Conservation (phyloP, 2,113 vertebrate genomes). For the Bombycilla garrulus region DNA sequence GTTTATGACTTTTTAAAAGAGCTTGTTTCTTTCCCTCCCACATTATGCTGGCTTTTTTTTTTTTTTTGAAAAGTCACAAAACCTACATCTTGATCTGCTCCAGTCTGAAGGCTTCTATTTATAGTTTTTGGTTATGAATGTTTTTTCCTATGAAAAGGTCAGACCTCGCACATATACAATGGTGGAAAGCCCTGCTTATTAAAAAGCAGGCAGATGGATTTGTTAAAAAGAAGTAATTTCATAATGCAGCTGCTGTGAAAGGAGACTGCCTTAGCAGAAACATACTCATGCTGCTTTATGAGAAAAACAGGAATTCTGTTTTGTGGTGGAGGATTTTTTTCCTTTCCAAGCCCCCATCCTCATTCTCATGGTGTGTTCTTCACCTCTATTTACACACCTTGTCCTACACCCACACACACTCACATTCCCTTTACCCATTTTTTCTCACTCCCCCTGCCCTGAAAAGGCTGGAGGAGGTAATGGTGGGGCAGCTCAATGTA, state of each 20-base stretch:
- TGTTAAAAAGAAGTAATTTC: slow-evolving; percentile 63
- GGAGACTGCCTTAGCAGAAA: slow-evolving; percentile 55
- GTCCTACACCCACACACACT: not conserved
- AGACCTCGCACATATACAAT: slow-evolving; percentile 68
- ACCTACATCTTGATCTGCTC: slow-evolving; percentile 77
- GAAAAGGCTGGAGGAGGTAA: slow-evolving; percentile 55
- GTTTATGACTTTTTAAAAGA: slow-evolving; percentile 45
- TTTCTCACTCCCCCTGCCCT: not conserved
- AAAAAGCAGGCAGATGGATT: slow-evolving; percentile 65
- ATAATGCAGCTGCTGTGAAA: slow-evolving; percentile 41
- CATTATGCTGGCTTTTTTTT: not conserved
- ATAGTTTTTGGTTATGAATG: slow-evolving; percentile 79
- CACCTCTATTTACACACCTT: not conserved
- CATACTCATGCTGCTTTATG: slow-evolving; percentile 38
- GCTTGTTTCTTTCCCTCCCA: slow-evolving; percentile 34
- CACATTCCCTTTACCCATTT: not conserved
- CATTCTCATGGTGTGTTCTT: not conserved
- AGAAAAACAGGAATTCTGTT: slow-evolving; percentile 39
- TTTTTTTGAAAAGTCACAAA: slow-evolving; percentile 39
- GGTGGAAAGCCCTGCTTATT: slow-evolving; percentile 63
- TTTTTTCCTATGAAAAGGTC: slow-evolving; percentile 81
- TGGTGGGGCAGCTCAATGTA: not conserved
- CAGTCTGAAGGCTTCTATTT: slow-evolving; percentile 74
- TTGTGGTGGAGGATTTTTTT: slow-evolving; percentile 21
- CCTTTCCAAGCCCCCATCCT: slow-evolving; percentile 11